Conservation (phyloP, 2,888 invertebrate genomes). For the Agapetus fuscipes region DNA sequence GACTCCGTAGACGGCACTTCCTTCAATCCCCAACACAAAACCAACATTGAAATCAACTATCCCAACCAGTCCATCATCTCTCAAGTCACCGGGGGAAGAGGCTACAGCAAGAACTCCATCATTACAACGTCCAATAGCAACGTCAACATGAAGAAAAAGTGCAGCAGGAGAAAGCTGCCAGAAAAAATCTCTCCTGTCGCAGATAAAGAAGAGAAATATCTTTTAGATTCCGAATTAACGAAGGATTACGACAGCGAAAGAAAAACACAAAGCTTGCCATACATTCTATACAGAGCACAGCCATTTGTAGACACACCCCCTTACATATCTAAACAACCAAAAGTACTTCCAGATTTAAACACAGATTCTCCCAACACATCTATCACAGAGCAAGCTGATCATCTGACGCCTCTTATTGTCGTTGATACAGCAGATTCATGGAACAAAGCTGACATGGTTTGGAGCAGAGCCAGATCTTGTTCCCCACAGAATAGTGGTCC, state of each 20-base stretch:
- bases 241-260: neutral
- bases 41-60: too few species aligned
- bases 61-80: neutral
- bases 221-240: neutral
- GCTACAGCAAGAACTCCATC: constrained; percentile 13
- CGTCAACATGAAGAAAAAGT: constrained; percentile 10
- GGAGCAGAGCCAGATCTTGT: constrained; percentile 35
- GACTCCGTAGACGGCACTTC: constrained; percentile 27
- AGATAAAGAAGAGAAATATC: constrained; percentile 2
- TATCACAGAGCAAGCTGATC: neutral
- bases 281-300: constrained; percentile 13
- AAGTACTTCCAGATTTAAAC: too few species aligned
- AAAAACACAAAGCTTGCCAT: constrained; percentile 1
- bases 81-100: constrained; percentile 6
- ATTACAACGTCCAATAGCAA: neutral
- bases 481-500: constrained; percentile 29
- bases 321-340: neutral
- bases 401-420: constrained; percentile 9
- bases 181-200: constrained; percentile 5
- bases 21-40: neutral
- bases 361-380: neutral
- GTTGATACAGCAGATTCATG: constrained; percentile 4
- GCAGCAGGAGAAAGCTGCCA: constrained; percentile 8
- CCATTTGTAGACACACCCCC: constrained; percentile 4
- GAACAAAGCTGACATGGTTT: constrained; percentile 9